A percentile compares a stretch with the other conserved stretches of the same genome.
Evolutionary conservation across 2,113 vertebrate genomes (phyloP).

Genomic region (Cebidichthys violaceus): DNA sequence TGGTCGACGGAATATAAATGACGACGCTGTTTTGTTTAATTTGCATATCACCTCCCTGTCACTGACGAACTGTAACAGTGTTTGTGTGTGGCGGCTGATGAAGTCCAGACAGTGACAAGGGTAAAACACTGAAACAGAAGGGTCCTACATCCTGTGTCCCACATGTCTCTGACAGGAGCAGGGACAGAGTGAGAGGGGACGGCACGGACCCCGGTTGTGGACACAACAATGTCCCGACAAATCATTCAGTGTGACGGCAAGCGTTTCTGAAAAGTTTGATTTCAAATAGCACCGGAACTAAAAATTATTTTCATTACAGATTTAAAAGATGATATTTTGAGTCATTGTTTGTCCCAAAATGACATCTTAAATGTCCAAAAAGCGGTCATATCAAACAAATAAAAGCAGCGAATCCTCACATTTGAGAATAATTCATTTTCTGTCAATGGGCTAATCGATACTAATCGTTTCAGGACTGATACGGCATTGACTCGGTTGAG

Average conservation of each 20-base stretch:
- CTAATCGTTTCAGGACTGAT: neutral
- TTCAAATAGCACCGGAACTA: neutral
- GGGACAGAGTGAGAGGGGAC: conserved; percentile 29
- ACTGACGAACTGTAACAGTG: conserved; percentile 9
- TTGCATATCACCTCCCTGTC: conserved; percentile 50
- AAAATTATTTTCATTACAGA: neutral
- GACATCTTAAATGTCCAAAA: neutral
- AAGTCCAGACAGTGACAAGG: conserved; percentile 32
- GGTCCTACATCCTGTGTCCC: conserved; percentile 61
- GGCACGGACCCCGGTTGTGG: neutral
- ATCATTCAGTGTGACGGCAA: conserved; percentile 4
- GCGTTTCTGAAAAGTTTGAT: neutral
- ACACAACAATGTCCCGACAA: neutral
- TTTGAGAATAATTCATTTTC: neutral
- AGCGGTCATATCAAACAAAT: neutral
- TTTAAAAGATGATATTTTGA: neutral
- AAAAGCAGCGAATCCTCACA: neutral
- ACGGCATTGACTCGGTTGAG: neutral
- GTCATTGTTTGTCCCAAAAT: neutral
- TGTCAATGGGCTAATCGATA: neutral
- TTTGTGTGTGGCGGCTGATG: conserved; percentile 35
- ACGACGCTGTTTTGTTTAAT: conserved; percentile 37
- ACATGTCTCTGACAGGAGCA: conserved; percentile 48
- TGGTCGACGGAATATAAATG: conserved; percentile 32
- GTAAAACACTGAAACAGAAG: conserved; percentile 42